Evolutionary conservation across 2,797 vertebrate genomes (phyloP).

Genomic region (Sebastes kiyomatsui): DNA sequence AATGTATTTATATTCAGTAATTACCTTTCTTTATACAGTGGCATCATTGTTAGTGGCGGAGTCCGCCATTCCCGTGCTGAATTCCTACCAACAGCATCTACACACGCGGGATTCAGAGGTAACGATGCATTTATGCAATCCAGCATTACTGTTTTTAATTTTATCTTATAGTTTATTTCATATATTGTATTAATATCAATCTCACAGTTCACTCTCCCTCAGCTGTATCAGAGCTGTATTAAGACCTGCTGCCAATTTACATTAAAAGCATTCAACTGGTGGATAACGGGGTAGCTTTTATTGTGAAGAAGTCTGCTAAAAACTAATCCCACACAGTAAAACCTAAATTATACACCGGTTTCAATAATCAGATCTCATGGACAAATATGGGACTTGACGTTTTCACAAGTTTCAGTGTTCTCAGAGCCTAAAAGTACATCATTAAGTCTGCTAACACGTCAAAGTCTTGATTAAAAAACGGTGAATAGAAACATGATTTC

Average conservation of each 20-base stretch:
- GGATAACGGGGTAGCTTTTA: neutral
- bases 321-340: neutral
- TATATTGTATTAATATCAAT: neutral
- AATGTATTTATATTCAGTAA: no score
- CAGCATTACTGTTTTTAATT: no score
- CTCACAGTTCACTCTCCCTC: neutral
- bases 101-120: no score
- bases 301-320: neutral
- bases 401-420: neutral
- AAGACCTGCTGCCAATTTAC: neutral
- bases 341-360: neutral
- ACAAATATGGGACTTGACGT: neutral
- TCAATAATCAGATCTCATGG: neutral
- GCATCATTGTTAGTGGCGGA: no score
- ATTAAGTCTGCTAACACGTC: slow-evolving; percentile 3
- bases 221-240: neutral
- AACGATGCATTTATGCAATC: neutral
- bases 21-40: no score
- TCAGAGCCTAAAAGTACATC: neutral
- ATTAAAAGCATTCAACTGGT: neutral
- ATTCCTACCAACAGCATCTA: neutral
- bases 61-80: neutral
- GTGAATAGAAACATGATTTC: slow-evolving; percentile 6
- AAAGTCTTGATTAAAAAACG: slow-evolving; percentile 26
- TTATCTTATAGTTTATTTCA: neutral